Evolutionary conservation across 2,797 vertebrate genomes (phyloP).

Genomic region (Philypnodon macrostomus): DNA sequence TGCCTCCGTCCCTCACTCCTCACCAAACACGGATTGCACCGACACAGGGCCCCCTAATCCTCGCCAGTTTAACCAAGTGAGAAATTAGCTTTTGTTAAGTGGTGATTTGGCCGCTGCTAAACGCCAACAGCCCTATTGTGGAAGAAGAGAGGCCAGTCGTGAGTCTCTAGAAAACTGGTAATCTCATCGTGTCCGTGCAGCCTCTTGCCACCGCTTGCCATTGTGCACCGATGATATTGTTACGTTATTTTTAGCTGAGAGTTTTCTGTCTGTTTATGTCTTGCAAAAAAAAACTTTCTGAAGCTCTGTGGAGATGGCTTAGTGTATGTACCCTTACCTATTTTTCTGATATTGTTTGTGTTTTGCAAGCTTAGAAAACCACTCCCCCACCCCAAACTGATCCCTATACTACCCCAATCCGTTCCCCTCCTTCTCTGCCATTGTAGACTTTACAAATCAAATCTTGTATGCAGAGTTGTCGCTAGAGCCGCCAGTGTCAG

Average conservation of each 20-base stretch:
- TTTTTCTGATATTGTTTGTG: constrained; percentile 18
- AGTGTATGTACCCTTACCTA: constrained; percentile 22
- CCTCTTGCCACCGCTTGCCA: constrained; percentile 28
- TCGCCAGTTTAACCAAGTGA: constrained; percentile 77
- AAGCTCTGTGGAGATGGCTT: constrained; percentile 34
- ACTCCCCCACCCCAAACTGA: constrained; percentile 3
- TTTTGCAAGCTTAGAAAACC: constrained; percentile 1
- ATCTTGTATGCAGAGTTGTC: constrained; percentile 48
- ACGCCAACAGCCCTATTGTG: constrained; percentile 67
- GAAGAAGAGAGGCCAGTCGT: constrained; percentile 56
- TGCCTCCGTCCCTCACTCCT: constrained; percentile 54
- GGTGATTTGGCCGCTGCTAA: constrained; percentile 72
- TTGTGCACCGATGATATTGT: constrained; percentile 44
- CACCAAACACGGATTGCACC: constrained; percentile 68
- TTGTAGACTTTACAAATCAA: constrained; percentile 49
- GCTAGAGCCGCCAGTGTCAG: constrained; percentile 55
- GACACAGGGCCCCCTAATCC: constrained; percentile 72
- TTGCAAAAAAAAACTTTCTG: constrained; percentile 48
- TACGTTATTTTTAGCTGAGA: constrained; percentile 27
- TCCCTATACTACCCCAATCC: not conserved
- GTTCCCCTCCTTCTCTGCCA: constrained; percentile 11
- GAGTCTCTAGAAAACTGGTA: constrained; percentile 49
- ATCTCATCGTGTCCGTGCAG: constrained; percentile 65
- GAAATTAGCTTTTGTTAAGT: constrained; percentile 83
- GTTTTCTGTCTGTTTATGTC: constrained; percentile 3